phyloP scores from a whole-genome alignment of 1,140 invertebrate genomes.

The Zaprionus ghesquierei region DNA sequence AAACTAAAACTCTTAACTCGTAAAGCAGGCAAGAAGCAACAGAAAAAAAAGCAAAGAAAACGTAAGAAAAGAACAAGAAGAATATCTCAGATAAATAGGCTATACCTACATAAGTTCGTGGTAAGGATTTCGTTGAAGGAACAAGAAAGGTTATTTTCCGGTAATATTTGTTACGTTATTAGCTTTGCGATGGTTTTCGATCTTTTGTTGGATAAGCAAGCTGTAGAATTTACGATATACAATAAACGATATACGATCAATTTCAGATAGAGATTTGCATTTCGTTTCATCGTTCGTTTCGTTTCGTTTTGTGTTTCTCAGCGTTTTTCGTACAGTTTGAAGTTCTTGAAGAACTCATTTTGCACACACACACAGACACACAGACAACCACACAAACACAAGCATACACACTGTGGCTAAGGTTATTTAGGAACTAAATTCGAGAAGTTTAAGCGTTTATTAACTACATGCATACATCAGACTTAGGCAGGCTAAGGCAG shows the following conservation, averaged over 20 bases:
- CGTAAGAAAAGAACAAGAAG: constrained; percentile 11
- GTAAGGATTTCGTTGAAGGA: constrained; percentile 55
- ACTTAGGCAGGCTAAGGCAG: constrained; percentile 36
- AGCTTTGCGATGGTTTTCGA: not conserved
- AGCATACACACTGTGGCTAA: constrained; percentile 10
- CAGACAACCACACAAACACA: constrained; percentile 6
- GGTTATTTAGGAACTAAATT: constrained; percentile 44
- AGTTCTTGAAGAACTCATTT: constrained; percentile 5
- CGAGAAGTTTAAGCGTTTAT: constrained; percentile 34
- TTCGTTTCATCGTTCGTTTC: too few relatives aligned
- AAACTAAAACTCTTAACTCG: constrained; percentile 56
- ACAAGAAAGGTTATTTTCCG: constrained; percentile 22
- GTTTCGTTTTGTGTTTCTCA: not conserved
- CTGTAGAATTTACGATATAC: not conserved
- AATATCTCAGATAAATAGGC: constrained; percentile 66
- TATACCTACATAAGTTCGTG: constrained; percentile 74
- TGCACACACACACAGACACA: not conserved
- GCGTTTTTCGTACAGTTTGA: not conserved
- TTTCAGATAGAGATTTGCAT: not conserved
- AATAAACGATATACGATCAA: not conserved
- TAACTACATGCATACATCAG: constrained; percentile 27
- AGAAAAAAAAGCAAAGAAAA: constrained; percentile 25
- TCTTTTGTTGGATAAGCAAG: not conserved
- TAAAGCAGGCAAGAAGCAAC: constrained; percentile 14
- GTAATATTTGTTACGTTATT: constrained; percentile 16